Percentiles rank a stretch among this genome's conserved stretches.
phyloP scores from a whole-genome alignment of 2,113 vertebrate species.

The Typhlomys cinereus region DNA sequence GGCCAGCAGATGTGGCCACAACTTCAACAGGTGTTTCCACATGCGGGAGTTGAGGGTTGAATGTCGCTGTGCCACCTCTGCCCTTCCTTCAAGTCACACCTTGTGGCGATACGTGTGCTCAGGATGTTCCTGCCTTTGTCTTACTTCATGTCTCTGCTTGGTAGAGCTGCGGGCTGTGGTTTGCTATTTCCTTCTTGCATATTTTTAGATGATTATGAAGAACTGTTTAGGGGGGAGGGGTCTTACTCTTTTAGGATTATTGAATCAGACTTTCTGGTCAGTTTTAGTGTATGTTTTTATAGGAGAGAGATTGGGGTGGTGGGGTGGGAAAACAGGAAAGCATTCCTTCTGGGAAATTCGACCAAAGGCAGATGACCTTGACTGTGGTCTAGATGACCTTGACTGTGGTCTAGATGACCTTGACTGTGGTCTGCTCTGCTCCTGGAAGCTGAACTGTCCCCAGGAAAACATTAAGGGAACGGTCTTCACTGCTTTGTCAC shows the following conservation, averaged over 20 bases:
- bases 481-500: conserved; percentile 87
- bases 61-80: background rate
- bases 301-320: background rate
- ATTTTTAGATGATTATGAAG: conserved; percentile 73
- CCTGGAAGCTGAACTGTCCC: conserved; percentile 83
- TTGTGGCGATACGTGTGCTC: background rate
- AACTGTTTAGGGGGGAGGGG: conserved; percentile 46
- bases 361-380: conserved; percentile 82
- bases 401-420: no score
- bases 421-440: conserved; percentile 83
- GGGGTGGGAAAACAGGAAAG: background rate
- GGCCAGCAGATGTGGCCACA: conserved; percentile 63
- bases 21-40: conserved; percentile 74
- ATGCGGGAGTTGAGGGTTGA: conserved; percentile 56
- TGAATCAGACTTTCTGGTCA: conserved; percentile 67
- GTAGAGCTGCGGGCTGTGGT: conserved; percentile 69
- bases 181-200: conserved; percentile 71
- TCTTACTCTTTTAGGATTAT: conserved; percentile 57
- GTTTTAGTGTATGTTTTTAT: conserved; percentile 46
- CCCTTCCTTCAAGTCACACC: conserved; percentile 2
- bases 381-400: conserved; percentile 82
- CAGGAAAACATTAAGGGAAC: conserved; percentile 85
- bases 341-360: background rate
- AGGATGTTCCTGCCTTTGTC: conserved; percentile 19
- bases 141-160: conserved; percentile 57